Percentiles rank a stretch among this genome's conserved stretches.
Conservation (phyloP, 2,888 invertebrate genomes). For the Anoncus sp. region DNA sequence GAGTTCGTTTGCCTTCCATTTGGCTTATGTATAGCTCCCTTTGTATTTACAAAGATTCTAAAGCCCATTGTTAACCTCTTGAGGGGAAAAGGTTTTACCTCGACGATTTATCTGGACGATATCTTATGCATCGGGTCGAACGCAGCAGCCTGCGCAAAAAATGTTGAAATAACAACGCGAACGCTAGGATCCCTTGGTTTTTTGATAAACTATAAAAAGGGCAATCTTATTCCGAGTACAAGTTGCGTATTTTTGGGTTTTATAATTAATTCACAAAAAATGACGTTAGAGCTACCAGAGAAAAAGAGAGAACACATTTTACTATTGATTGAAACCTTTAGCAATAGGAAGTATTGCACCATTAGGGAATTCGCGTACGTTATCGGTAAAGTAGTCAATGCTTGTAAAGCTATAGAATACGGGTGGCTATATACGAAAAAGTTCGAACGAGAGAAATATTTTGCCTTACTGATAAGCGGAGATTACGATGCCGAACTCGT, state of each 20-base stretch:
- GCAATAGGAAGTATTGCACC: slow-evolving; percentile 6
- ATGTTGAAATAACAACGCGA: not conserved
- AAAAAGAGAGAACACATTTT: slow-evolving; percentile 12
- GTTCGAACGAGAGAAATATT: slow-evolving; percentile 34
- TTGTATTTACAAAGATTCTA: slow-evolving; percentile 52
- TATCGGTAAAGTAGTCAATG: slow-evolving; percentile 60
- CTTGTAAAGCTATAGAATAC: slow-evolving; percentile 35
- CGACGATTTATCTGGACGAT: slow-evolving; percentile 30
- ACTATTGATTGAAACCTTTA: slow-evolving; percentile 13
- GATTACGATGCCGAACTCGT: slow-evolving; percentile 48
- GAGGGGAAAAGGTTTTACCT: slow-evolving; percentile 16
- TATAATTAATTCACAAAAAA: slow-evolving; percentile 33
- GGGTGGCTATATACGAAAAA: slow-evolving; percentile 52
- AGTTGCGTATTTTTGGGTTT: slow-evolving; percentile 36
- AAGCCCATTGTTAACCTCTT: slow-evolving; percentile 45
- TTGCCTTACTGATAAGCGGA: slow-evolving; percentile 12
- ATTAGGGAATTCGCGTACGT: slow-evolving; percentile 45
- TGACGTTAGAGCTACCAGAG: slow-evolving; percentile 43
- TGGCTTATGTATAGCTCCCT: slow-evolving; percentile 48
- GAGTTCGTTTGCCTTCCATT: slow-evolving; percentile 55
- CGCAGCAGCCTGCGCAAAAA: slow-evolving; percentile 9
- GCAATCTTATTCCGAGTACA: slow-evolving; percentile 23
- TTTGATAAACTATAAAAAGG: slow-evolving; percentile 38
- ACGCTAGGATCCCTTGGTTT: slow-evolving; percentile 28
- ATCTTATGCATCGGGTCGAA: slow-evolving; percentile 16